Percentiles rank a stretch among this genome's conserved stretches.
Evolutionary conservation across 2,797 vertebrate genomes (phyloP).

Genomic region (Chelmon rostratus): DNA sequence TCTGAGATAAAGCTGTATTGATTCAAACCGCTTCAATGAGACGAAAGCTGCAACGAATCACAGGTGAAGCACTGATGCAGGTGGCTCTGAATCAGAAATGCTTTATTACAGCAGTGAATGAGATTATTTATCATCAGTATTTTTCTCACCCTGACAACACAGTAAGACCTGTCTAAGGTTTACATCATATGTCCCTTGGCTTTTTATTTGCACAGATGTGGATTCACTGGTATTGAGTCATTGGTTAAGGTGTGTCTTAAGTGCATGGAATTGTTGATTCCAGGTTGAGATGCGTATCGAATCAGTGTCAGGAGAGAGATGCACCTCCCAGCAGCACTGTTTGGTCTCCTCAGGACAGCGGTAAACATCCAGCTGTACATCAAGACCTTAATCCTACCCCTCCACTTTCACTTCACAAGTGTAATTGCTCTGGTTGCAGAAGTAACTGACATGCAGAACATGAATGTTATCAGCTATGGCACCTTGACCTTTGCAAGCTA

Average conservation of each 20-base stretch:
- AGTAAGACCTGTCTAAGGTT: neutral
- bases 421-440: constrained; percentile 51
- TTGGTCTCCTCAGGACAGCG: neutral
- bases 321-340: neutral
- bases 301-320: constrained; percentile 6
- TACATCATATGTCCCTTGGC: neutral
- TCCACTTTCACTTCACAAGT: constrained; percentile 5
- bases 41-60: constrained; percentile 17
- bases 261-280: neutral
- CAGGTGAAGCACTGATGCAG: constrained; percentile 25
- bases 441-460: constrained; percentile 56
- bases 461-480: constrained; percentile 55
- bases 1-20: constrained; percentile 41
- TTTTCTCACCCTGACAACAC: neutral
- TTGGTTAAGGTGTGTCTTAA: neutral
- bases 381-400: neutral
- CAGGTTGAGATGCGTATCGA: constrained; percentile 6
- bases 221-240: neutral
- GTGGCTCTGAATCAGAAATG: constrained; percentile 9
- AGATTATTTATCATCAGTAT: neutral
- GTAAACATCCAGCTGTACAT: constrained; percentile 21
- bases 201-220: neutral
- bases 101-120: constrained; percentile 1
- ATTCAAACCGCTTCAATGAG: constrained; percentile 14
- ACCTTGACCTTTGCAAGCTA: constrained; percentile 68